Conservation (phyloP, 2,888 invertebrate genomes). For the Agrochola litura region DNA sequence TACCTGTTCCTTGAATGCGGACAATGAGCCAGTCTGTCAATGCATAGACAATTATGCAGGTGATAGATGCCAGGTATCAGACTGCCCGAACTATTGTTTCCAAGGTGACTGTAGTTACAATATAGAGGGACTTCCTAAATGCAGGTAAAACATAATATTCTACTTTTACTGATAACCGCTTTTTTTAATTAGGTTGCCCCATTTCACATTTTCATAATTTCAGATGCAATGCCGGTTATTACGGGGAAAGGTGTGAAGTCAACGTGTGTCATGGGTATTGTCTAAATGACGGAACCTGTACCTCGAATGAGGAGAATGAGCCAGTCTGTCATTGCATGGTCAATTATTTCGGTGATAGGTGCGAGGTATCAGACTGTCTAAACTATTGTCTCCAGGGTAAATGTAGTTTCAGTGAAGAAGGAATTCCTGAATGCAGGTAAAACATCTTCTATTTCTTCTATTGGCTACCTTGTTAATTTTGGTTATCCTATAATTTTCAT, state of each 20-base stretch:
- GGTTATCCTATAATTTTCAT: neutral
- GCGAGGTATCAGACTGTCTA: too few species aligned
- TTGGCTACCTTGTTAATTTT: neutral
- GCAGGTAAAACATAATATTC: too few species aligned
- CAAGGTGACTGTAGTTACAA: neutral
- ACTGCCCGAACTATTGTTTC: constrained; percentile 1
- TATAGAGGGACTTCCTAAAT: too few species aligned
- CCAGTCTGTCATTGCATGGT: neutral
- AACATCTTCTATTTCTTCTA: too few species aligned
- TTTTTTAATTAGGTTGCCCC: too few species aligned
- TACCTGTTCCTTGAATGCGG: neutral
- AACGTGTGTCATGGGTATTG: neutral
- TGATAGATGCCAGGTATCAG: neutral
- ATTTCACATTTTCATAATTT: neutral
- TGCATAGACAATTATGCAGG: too few species aligned
- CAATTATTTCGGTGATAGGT: neutral
- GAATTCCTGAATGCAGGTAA: too few species aligned
- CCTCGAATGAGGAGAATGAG: neutral
- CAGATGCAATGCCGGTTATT: neutral
- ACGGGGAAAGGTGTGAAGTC: neutral
- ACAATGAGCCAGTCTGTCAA: neutral
- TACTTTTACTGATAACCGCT: too few species aligned
- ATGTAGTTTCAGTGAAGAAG: too few species aligned
- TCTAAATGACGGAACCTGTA: neutral
- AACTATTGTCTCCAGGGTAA: too few species aligned